Conservation (phyloP, 2,797 vertebrate genomes). For the Channallabes apus region DNA sequence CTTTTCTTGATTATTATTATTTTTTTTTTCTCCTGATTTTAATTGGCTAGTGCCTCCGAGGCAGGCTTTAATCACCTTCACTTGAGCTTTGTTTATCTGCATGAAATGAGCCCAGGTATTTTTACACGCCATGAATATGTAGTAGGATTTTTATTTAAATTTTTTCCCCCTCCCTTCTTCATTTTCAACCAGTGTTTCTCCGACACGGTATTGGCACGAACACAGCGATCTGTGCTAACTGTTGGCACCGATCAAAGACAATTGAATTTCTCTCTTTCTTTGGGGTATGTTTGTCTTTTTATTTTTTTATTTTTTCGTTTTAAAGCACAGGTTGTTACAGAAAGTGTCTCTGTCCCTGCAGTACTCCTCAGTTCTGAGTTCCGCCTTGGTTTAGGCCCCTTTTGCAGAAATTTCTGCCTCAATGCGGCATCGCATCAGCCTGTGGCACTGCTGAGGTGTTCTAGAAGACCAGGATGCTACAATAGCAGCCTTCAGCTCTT, state of each 20-base stretch:
- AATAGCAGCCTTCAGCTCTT: no score
- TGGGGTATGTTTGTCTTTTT: background rate
- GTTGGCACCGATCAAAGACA: background rate
- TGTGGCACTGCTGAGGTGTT: no score
- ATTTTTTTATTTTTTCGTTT: no score
- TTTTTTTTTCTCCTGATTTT: conserved; percentile 12
- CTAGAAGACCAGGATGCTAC: no score
- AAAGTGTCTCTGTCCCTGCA: background rate
- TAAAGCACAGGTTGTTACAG: conserved; percentile 31
- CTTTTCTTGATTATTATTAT: conserved; percentile 15
- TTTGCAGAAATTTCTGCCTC: no score
- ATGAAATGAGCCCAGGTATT: conserved; percentile 37
- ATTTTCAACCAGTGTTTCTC: background rate
- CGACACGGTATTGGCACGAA: background rate
- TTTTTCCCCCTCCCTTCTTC: no score
- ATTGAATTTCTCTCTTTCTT: background rate
- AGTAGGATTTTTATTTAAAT: background rate
- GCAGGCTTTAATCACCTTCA: conserved; percentile 26
- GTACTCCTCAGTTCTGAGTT: background rate
- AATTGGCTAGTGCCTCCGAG: conserved; percentile 37
- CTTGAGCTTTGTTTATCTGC: conserved; percentile 43
- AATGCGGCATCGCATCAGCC: no score
- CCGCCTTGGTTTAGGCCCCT: background rate
- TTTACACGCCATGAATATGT: conserved; percentile 26
- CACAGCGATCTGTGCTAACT: background rate